Base-by-base conservation (phyloP, 2,888 invertebrate genomes). In the Drepana falcataria region DNA sequence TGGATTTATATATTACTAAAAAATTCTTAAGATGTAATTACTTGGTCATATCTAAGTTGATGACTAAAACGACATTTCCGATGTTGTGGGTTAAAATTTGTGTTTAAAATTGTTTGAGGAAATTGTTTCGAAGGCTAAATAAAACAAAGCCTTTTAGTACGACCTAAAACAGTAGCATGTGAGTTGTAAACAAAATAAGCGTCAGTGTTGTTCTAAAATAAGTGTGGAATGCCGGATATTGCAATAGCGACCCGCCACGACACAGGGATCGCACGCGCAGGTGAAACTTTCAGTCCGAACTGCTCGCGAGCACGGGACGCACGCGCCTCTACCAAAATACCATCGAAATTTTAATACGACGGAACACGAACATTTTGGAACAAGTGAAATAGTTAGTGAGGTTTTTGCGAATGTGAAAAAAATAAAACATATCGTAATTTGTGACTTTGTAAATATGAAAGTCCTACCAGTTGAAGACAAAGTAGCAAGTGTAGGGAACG, bases 181-280 rank as follows among this genome's bases (percentile, higher is more conserved):
- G 66, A 59, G 66, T 73, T 77, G 85, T 88, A 87, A 88, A 87
- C 86, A 89, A 88, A 86, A 77, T 78, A 77, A 77, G 78, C 81
- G 83, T 86, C 85, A 79, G 79, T 66, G 65, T 71, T 57, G 66
- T 67, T 68, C 76, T 63, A 81, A 83, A 89, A 90, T 88, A 89
- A 79, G 80, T 62, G 59, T 75, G 90, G 90, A 89, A 90, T 90
- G 90, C 88, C 89, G 88, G 90, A 90, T 87, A 81, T 86, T 85
- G 85, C 81, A 81, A 72, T 76, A 73, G 70, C 65, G 64, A 61
- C 62, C 69, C 71, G 79, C 71, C 73, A 69, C 61, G 66, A 61
- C 66, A 60, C 57, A 53, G 71, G 62, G 55, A 56, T 55, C 63
- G 65, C 60, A 60, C 53, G 58, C 69, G 65, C 77, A 78, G 80